These are phyloP conservation scores for Stichodactyla mertensii DNA, from an alignment of 64 coral and sea anemone genomes.

Conservation along the genomic window DNA sequence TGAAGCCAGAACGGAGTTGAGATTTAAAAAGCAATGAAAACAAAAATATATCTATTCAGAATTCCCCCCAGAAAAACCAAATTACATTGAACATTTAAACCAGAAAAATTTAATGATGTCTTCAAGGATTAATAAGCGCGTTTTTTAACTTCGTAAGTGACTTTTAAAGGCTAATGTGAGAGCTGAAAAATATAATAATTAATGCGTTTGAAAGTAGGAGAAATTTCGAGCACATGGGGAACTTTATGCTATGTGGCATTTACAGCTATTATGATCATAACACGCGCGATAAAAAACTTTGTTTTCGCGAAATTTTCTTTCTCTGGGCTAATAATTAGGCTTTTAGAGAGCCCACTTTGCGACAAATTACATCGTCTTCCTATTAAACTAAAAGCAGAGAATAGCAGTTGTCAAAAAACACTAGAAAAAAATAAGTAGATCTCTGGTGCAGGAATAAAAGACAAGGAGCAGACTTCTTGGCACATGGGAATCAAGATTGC, in stretches of 20 bases:
- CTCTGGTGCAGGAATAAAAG: not conserved
- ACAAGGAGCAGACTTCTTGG: not conserved
- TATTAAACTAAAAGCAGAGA: not conserved
- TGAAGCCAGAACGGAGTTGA: not conserved
- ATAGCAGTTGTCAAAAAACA: not conserved
- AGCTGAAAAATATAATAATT: not conserved
- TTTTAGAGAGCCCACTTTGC: constrained; percentile 8
- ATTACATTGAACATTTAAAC: constrained; percentile 14
- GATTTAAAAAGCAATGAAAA: constrained; percentile 1
- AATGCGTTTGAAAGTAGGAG: not conserved
- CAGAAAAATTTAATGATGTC: not conserved
- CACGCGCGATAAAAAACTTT: not conserved
- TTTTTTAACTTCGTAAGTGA: constrained; percentile 1
- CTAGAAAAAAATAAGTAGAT: not conserved
- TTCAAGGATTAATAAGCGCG: not conserved
- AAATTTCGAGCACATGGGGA: not conserved
- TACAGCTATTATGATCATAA: not conserved
- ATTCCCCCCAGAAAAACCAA: constrained; percentile 2
- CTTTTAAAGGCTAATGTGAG: constrained; percentile 14
- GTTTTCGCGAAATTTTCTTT: not conserved
- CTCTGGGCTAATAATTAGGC: constrained; percentile 2
- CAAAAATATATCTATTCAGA: constrained; percentile 6
- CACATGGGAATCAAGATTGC: not conserved
- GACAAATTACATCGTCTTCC: not conserved
- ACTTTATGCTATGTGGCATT: not conserved